Base-by-base conservation (phyloP, 1,140 invertebrate genomes). In the Brachionus rubens region DNA sequence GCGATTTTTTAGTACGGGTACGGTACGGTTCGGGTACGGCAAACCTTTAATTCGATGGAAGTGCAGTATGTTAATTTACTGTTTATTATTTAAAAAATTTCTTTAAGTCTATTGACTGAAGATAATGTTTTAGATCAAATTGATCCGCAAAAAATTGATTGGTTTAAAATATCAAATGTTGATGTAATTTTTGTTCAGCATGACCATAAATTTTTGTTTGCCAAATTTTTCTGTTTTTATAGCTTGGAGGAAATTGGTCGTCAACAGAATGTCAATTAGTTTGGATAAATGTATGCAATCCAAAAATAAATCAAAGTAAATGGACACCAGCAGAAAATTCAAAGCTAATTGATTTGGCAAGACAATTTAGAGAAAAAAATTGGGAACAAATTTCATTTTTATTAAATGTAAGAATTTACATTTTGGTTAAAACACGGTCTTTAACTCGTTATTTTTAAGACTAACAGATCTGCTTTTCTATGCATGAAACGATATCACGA, bases 401-500 rank as follows among this genome's bases (percentile, higher is more conserved):
- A 9, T 40, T 72, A 19, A 72, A 50, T 72, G 68, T 72, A 72
- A 50, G 16, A 50, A 36, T 5, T 5, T 26, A 9, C 7, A 26
- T 26, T 54, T 26, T 10, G n/a, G n/a, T n/a, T n/a, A n/a, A n/a
- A n/a, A n/a, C n/a, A n/a, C n/a, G n/a, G n/a, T n/a, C n/a, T n/a
- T n/a, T n/a, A 28, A 28, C 6, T 19, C 2, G 14, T 14, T 43
- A 14, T 65, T 65, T 41, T 43, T 72, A 33, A 72, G 68, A 72
- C 68, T 0, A 72, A 72, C 21, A 21, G 68, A 28, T 72, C 68
- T 14, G 50, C 68, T 40, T 72, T 72, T 72, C n/a, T 72, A 12
- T 72, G 68, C 68, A 72, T 72, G 68, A 72, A 72, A 26, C 24
- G 68, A 7, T 72, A 72, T 50, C 68, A 72, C 30, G 68, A 72